Evolutionary conservation across 2,797 vertebrate genomes (phyloP), one percentile per base, ranked within the genome.

Genomic region (Sebastes taczanowskii): DNA sequence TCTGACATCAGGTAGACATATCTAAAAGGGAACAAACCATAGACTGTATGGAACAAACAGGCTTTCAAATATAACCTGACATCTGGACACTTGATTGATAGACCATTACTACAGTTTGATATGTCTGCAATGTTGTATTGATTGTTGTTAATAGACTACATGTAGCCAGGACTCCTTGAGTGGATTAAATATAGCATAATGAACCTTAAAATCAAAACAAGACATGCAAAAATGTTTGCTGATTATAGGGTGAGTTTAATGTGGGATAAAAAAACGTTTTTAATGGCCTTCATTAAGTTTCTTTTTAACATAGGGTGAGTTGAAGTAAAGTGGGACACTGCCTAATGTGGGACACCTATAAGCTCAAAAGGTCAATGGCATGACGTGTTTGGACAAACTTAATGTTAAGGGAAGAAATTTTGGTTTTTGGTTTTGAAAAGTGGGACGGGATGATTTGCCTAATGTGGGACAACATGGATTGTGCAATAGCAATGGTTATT

Each of bases 51-150:
- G 38, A 52, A 61, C 55, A 78, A 82, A 75, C 74, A 59, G 60
- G 32, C 65, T 63, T 78, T 81, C 6, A 70, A 66, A 84, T 84
- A 32, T 35, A 71, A 83, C 71, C 73, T 68, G 81, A 80, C 79
- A 76, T 78, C 25, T 72, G 55, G 71, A 77, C 71, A 71, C 22
- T 68, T 86, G 76, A 82, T 66, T 85, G 86, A 80, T 76, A 14
- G 81, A 23, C 62, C 16, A 62, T 63, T 49, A 61, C 32, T 46
- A 7, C 10, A 22, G 38, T 80, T 66, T 74, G 74, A 80, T 69
- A 38, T 42, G 52, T 35, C 52, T 88, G 30, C 58, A 53, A 59
- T 68, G 63, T 77, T 75, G 53, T 46, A 62, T 66, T 61, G 29
- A 46, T 81, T 77, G 32, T 75, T 70, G 76, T 29, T 34, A 62